Conservation (phyloP, 2,797 vertebrate genomes). For the Clarias pachynema region DNA sequence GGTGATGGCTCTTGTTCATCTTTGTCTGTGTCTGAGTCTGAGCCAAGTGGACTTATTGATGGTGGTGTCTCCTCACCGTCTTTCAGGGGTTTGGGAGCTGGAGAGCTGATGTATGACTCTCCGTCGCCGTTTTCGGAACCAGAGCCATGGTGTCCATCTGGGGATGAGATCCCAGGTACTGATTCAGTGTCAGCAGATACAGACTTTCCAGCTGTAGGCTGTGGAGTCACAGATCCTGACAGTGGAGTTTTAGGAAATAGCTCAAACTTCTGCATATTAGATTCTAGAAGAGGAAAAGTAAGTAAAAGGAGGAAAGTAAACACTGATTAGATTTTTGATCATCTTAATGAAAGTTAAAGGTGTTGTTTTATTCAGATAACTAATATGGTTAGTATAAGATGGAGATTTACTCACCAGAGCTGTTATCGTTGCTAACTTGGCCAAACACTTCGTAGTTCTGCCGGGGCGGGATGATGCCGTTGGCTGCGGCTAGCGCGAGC, state of each 20-base stretch:
- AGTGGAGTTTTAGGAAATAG: constrained; percentile 88
- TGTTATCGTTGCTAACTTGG: constrained; percentile 79
- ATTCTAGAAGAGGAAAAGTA: constrained; percentile 71
- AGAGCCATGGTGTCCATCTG: constrained; percentile 86
- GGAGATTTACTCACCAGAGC: constrained; percentile 71
- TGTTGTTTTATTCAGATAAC: not conserved
- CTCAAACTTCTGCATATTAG: constrained; percentile 94
- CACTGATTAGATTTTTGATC: not conserved
- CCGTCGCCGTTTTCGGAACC: constrained; percentile 95
- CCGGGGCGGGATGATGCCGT: constrained; percentile 93
- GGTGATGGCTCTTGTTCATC: constrained; percentile 86
- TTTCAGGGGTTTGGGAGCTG: constrained; percentile 83
- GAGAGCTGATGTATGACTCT: constrained; percentile 90
- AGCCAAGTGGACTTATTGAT: constrained; percentile 92
- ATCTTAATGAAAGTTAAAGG: not conserved
- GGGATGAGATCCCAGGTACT: constrained; percentile 86
- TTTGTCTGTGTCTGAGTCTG: constrained; percentile 91
- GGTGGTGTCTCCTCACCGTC: constrained; percentile 90
- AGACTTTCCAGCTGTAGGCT: constrained; percentile 81
- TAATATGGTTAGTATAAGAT: not conserved
- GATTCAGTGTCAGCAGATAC: constrained; percentile 87
- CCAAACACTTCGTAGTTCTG: constrained; percentile 92
- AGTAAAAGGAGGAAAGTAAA: not conserved
- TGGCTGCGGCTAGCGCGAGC: constrained; percentile 92
- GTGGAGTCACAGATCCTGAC: constrained; percentile 77